Evolutionary conservation across 2,113 vertebrate species (phyloP).

Genomic region (Neomonachus schauinslandi): DNA sequence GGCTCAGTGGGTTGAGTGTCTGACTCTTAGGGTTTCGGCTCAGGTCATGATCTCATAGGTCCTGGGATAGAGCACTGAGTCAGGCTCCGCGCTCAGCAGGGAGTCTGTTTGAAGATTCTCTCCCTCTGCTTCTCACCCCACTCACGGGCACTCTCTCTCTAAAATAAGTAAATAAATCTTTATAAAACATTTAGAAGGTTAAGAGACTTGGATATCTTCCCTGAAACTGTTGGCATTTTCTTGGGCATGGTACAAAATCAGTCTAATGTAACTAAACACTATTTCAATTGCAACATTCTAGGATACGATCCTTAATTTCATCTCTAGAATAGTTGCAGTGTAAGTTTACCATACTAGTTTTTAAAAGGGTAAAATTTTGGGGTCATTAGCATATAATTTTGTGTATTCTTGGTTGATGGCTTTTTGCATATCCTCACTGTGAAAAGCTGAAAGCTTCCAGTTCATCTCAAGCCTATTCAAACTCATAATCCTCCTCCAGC

Average conservation of each 20-base stretch:
- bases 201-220: neutral
- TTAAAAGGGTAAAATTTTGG: neutral
- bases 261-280: neutral
- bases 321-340: neutral
- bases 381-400: neutral
- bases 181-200: neutral
- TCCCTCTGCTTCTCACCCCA: neutral
- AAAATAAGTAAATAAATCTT: neutral
- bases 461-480: neutral
- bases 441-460: neutral
- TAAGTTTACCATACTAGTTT: neutral
- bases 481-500: neutral
- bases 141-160: neutral
- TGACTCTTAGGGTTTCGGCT: neutral
- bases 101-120: neutral
- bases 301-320: neutral
- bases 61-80: neutral
- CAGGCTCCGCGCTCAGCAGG: neutral
- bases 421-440: neutral
- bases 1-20: neutral
- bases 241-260: neutral
- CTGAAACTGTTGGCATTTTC: neutral
- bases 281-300: neutral
- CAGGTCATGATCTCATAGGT: neutral
- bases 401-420: neutral